phyloP scores from a whole-genome alignment of 2,888 invertebrate species.

The Erebia aethiops region DNA sequence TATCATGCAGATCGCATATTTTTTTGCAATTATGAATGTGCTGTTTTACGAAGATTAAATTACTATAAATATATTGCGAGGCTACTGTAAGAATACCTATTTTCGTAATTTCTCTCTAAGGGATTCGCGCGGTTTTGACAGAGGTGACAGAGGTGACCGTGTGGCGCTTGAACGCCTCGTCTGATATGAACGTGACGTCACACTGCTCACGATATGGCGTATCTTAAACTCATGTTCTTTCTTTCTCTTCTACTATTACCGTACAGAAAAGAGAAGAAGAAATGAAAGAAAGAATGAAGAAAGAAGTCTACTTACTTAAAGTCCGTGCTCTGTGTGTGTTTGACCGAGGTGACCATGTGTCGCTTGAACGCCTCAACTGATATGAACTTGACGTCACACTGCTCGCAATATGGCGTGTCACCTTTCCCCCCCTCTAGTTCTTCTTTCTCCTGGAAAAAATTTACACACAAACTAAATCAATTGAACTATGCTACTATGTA shows the following conservation, averaged over 20 bases:
- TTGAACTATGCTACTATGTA: too few species aligned
- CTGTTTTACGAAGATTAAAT: too few species aligned
- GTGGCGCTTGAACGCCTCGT: slow-evolving; percentile 69
- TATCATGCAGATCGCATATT: too few species aligned
- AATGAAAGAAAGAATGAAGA: too few species aligned
- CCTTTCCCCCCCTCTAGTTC: slow-evolving; percentile 40
- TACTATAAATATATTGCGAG: too few species aligned
- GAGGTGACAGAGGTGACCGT: slow-evolving; percentile 70
- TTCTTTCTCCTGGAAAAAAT: slow-evolving; percentile 44
- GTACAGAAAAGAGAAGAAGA: too few species aligned
- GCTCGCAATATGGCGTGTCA: slow-evolving; percentile 62
- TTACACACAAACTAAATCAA: too few species aligned
- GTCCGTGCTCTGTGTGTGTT: slow-evolving; percentile 55
- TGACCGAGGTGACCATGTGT: slow-evolving; percentile 71
- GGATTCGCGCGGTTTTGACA: too few species aligned
- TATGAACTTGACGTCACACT: slow-evolving; percentile 70
- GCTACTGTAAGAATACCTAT: too few species aligned
- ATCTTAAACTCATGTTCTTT: slow-evolving; percentile 38
- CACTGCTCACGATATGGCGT: slow-evolving; percentile 68
- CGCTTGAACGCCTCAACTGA: slow-evolving; percentile 68
- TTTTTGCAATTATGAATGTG: too few species aligned
- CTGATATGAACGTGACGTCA: slow-evolving; percentile 67
- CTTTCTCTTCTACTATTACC: slow-evolving; percentile 19
- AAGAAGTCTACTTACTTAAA: slow-evolving; percentile 53
- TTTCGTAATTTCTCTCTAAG: too few species aligned